Evolutionary conservation across 2,113 vertebrate genomes (phyloP), one percentile per base, ranked within the genome.

Genomic region (Verasper variegatus): DNA sequence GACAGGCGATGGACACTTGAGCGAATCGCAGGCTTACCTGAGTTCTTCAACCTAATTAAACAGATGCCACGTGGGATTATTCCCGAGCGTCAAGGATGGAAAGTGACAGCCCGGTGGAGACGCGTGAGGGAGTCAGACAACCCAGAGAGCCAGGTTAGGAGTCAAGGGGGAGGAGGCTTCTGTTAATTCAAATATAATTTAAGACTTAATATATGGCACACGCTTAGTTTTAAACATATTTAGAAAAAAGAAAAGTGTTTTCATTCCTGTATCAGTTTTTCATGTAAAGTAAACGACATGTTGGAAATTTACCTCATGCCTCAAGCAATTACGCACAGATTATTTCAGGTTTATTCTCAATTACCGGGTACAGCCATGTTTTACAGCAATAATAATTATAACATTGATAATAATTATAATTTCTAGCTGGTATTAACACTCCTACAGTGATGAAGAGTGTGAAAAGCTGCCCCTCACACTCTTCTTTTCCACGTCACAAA

Each of bases 11-110:
- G 93, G 95, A 95, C 96, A 96, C 96, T 97, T 94, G 92, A 96
- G 94, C 95, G 97, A 96, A 97, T 95, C 94, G 94, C 89, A 91
- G 96, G 96, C 96, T 97, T 97, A 98, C 96, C 95, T 95, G 93
- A 95, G 95, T 95, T 96, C 95, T 95, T 95, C 95, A 94, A 92
- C 96, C 93, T 96, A 97, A 98, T 97, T 97, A 98, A 97, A 96
- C 95, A 95, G 94, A 96, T 95, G 92, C 94, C 97, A 96, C 95
- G 92, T 95, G 93, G 96, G 96, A 96, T 97, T 91, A 92, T 85
- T 96, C 95, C 93, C 91, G 18, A 88, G 93, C 93, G 90, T 93
- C 93, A 93, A 86, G 93, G 91, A 94, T 88, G 94, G 92, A 93
- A 95, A 94, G 95, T 96, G 96, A 96, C 95, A 94, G 94, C 94